phyloP scores from a whole-genome alignment of 2,113 vertebrate species.

The Pollimyrus isidori region DNA sequence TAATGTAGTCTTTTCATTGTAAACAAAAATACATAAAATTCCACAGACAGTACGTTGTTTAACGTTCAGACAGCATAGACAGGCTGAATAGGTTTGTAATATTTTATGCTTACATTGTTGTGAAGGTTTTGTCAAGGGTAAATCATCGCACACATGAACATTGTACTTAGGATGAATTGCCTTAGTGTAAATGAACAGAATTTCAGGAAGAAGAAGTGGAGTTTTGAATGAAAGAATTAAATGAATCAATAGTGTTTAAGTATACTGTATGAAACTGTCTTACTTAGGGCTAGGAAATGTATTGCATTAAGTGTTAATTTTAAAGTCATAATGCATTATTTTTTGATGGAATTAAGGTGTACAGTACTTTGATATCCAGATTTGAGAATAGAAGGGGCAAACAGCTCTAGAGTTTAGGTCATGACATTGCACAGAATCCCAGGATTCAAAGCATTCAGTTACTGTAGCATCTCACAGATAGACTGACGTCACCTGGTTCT shows the following conservation, averaged over 20 bases:
- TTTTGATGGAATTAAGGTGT: background rate
- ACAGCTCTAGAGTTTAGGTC: background rate
- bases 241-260: background rate
- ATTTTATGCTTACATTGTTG: background rate
- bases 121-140: background rate
- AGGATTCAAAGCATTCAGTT: background rate
- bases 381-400: background rate
- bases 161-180: background rate
- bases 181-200: background rate
- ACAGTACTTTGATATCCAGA: background rate
- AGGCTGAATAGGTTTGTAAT: background rate
- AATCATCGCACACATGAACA: background rate
- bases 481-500: background rate
- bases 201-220: background rate
- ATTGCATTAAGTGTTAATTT: background rate
- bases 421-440: background rate
- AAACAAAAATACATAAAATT: background rate
- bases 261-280: background rate
- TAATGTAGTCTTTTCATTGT: background rate
- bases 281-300: background rate
- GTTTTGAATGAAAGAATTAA: background rate
- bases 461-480: background rate
- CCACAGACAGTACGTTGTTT: background rate
- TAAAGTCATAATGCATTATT: background rate
- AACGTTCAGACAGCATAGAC: background rate